Percentiles rank a stretch among this genome's conserved stretches.
Conservation (phyloP, 2,888 invertebrate genomes). For the Calliphora vomitoria region DNA sequence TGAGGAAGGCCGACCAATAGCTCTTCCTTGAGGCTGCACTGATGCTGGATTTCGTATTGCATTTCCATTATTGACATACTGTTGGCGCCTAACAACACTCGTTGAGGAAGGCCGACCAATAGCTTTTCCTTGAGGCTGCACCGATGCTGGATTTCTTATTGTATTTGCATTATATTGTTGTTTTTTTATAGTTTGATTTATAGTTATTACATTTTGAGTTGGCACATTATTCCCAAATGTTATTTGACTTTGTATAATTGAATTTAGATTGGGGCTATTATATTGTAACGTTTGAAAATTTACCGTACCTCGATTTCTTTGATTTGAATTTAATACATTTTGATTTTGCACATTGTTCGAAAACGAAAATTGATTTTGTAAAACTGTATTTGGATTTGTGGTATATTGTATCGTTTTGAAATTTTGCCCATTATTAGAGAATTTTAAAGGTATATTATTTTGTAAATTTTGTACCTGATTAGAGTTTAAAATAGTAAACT, state of each 20-base stretch:
- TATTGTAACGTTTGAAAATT: conserved; percentile 11
- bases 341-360: background rate
- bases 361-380: background rate
- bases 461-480: background rate
- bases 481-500: conserved; percentile 22
- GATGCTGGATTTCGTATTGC: background rate
- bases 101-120: background rate
- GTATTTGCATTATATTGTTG: background rate
- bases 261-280: conserved; percentile 2
- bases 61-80: too few species aligned
- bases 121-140: conserved; percentile 11
- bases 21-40: background rate
- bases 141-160: background rate
- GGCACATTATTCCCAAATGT: background rate
- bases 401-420: background rate
- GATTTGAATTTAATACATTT: background rate
- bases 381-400: background rate
- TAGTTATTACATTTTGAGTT: conserved; percentile 20
- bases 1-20: background rate
- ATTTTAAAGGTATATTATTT: background rate
- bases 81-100: background rate
- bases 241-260: background rate
- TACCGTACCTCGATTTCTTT: conserved; percentile 4
- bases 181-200: background rate
- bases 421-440: background rate